These are phyloP conservation scores for Sminthurinus signatus DNA, from an alignment of 1,140 invertebrate genomes.

Conservation along the genomic window DNA sequence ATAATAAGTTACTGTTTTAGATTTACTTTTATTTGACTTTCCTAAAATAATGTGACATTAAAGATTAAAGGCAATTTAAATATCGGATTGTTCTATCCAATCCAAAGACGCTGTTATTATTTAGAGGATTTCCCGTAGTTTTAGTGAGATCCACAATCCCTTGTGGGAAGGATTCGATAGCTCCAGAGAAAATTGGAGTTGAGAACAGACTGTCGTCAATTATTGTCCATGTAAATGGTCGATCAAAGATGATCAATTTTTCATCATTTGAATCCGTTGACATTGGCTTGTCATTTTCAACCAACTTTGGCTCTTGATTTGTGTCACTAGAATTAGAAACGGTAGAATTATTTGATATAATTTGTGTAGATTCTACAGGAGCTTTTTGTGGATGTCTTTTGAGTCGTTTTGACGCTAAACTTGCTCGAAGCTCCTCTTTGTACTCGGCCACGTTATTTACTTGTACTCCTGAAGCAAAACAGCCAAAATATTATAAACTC, in stretches of 20 bases:
- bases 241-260: constrained; percentile 17
- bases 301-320: too few relatives aligned
- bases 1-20: too few relatives aligned
- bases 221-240: constrained; percentile 20
- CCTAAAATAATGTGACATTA: too few relatives aligned
- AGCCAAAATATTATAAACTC: too few relatives aligned
- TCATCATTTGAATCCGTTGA: not conserved
- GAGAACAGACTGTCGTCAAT: constrained; percentile 4
- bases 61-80: constrained; percentile 3
- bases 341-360: too few relatives aligned
- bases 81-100: constrained; percentile 1
- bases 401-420: too few relatives aligned
- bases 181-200: constrained; percentile 2
- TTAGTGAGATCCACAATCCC: not conserved
- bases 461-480: constrained; percentile 9
- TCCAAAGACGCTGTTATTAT: not conserved
- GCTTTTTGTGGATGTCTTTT: too few relatives aligned
- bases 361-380: too few relatives aligned
- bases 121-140: not conserved
- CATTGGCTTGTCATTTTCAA: too few relatives aligned
- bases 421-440: too few relatives aligned
- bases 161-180: not conserved
- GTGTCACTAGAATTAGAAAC: too few relatives aligned
- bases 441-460: constrained; percentile 11
- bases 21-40: too few relatives aligned